Evolutionary conservation across 2,797 vertebrate species (phyloP).

Genomic region (Arctocebus calabarensis): DNA sequence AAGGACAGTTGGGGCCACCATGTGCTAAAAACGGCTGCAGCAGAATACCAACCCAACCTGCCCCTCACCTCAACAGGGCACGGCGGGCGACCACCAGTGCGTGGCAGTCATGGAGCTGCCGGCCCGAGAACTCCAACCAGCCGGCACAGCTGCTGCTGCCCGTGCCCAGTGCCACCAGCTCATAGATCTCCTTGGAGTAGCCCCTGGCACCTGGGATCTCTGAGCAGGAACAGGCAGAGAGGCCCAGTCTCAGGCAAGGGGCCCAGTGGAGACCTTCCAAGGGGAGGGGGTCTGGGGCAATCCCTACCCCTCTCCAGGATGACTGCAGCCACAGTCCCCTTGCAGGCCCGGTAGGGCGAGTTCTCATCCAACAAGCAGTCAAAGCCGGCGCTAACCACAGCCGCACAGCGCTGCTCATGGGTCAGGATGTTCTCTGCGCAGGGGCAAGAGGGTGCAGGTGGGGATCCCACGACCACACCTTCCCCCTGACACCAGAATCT

Average conservation of each 20-base stretch:
- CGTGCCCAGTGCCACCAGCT: conserved; percentile 85
- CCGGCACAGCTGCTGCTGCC: conserved; percentile 73
- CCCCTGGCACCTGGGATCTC: conserved; percentile 55
- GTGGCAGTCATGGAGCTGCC: conserved; percentile 82
- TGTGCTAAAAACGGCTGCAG: accelerated
- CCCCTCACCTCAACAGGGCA: conserved; percentile 84
- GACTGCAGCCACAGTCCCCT: conserved; percentile 79
- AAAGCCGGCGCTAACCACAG: conserved; percentile 74
- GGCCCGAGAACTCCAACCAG: conserved; percentile 83
- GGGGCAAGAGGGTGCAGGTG: neutral
- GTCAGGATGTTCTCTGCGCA: conserved; percentile 73
- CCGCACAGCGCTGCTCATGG: conserved; percentile 82
- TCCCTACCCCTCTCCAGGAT: conserved; percentile 84
- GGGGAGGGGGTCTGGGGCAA: too few relatives aligned
- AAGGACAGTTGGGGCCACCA: neutral
- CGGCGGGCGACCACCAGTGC: conserved; percentile 82
- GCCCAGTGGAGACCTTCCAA: neutral
- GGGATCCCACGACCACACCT: neutral
- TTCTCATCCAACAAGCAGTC: conserved; percentile 65
- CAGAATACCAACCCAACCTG: accelerated
- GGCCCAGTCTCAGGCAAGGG: neutral
- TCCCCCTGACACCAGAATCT: neutral
- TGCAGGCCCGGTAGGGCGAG: conserved; percentile 67
- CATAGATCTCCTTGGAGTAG: conserved; percentile 75
- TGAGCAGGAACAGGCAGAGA: conserved; percentile 33